phyloP scores from a whole-genome alignment of 23 tunicate species.

The Ciona savignyi region DNA sequence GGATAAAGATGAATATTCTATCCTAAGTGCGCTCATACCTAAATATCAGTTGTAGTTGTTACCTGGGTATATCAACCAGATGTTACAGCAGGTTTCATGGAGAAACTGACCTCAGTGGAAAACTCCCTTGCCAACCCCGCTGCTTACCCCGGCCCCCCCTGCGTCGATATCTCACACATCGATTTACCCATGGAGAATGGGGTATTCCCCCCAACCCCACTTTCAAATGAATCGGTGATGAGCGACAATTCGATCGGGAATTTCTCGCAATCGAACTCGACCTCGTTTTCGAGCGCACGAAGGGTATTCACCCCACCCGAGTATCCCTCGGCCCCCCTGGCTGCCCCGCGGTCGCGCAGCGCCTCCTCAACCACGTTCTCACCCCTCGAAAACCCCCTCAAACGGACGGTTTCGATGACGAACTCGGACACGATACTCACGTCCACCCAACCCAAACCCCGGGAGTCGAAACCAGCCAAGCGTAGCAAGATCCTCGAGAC shows the following conservation, averaged over 20 bases:
- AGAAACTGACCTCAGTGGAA: neutral
- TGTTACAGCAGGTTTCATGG: neutral
- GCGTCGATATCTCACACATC: conserved; percentile 31
- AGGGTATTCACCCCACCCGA: conserved; percentile 16
- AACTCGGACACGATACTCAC: conserved; percentile 5
- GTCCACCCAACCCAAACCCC: neutral
- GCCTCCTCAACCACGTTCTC: conserved; percentile 34
- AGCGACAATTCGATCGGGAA: neutral
- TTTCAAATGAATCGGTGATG: neutral
- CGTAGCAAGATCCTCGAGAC: neutral
- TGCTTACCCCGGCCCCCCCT: conserved; percentile 58
- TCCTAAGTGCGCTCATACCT: too few relatives aligned
- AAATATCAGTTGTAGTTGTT: too few relatives aligned
- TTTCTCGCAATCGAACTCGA: neutral
- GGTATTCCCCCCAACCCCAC: neutral
- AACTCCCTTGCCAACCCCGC: conserved; percentile 23
- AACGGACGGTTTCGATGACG: conserved; percentile 32
- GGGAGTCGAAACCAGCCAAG: neutral
- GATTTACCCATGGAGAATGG: neutral
- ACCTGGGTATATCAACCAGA: too few relatives aligned
- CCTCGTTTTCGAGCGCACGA: neutral
- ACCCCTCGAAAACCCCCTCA: conserved; percentile 15
- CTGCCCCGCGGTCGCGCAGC: conserved; percentile 29
- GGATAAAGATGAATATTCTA: too few relatives aligned
- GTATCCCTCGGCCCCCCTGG: neutral